Evolutionary conservation across 37 sponge, comb jelly and placozoan genomes (phyloP).

Genomic region (Hexactinellida sp.): DNA sequence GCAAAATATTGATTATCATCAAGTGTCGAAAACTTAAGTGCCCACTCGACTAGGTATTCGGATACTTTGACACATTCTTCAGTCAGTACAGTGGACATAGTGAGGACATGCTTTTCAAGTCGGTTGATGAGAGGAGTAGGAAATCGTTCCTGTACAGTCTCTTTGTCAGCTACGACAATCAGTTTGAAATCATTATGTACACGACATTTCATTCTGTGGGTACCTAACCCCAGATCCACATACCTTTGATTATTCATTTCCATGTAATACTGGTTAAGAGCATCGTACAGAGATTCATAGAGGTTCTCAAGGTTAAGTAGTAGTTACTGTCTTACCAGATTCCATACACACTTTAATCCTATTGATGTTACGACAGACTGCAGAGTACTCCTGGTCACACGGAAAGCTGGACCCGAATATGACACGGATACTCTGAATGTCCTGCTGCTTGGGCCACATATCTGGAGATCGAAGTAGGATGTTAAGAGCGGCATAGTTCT

Average conservation of each 20-base stretch:
- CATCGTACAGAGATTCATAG: conserved; percentile 42
- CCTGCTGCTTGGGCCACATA: neutral
- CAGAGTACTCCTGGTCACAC: conserved; percentile 41
- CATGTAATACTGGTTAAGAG: conserved; percentile 44
- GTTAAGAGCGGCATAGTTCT: conserved; percentile 41
- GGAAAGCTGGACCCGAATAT: conserved; percentile 53
- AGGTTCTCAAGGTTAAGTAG: conserved; percentile 39
- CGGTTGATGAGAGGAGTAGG: conserved; percentile 89
- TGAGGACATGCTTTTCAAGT: conserved; percentile 83
- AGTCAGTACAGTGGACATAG: conserved; percentile 41
- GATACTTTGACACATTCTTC: neutral
- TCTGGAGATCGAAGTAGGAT: conserved; percentile 22
- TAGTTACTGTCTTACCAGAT: conserved; percentile 34
- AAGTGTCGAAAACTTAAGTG: neutral
- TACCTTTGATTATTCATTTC: conserved; percentile 25
- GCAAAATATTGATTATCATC: neutral
- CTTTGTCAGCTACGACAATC: conserved; percentile 66
- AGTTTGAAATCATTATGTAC: conserved; percentile 40
- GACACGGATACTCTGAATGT: conserved; percentile 20
- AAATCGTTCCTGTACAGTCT: conserved; percentile 65
- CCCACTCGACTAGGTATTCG: neutral
- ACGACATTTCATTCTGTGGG: conserved; percentile 33
- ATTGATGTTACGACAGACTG: conserved; percentile 43
- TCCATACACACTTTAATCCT: conserved; percentile 41
- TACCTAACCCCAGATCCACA: conserved; percentile 35